phyloP scores from a whole-genome alignment of 2,113 vertebrate genomes.

The Planiliza haematocheilus region DNA sequence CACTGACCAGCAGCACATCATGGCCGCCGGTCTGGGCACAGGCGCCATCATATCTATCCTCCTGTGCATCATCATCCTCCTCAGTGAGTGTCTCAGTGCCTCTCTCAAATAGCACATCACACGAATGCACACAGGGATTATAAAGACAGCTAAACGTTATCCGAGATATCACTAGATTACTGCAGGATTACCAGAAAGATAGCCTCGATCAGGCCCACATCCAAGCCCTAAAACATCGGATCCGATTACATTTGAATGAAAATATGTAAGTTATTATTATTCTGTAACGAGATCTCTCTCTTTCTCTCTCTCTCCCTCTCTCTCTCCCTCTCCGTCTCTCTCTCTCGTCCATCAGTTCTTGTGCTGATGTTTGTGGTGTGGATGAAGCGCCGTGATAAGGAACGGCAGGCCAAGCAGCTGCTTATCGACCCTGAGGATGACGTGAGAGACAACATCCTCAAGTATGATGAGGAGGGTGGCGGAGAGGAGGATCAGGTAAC shows the following conservation, averaged over 20 bases:
- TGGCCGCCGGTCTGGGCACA: constrained; percentile 93
- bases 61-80: constrained; percentile 97
- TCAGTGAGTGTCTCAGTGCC: constrained; percentile 88
- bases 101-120: constrained; percentile 25
- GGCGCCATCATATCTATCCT: constrained; percentile 97
- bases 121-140: constrained; percentile 57
- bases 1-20: constrained; percentile 92
- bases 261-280: constrained; percentile 65
- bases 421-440: constrained; percentile 97
- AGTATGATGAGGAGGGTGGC: constrained; percentile 98
- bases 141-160: constrained; percentile 62
- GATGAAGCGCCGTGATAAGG: constrained; percentile 97
- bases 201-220: constrained; percentile 52
- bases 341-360: constrained; percentile 82
- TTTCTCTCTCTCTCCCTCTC: constrained; percentile 2
- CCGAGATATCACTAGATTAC: constrained; percentile 70
- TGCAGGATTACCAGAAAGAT: constrained; percentile 71
- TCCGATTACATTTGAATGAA: constrained; percentile 67
- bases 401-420: constrained; percentile 95
- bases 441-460: constrained; percentile 96
- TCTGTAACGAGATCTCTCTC: constrained; percentile 39
- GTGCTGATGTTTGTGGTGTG: constrained; percentile 97
- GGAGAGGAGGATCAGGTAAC: constrained; percentile 98
- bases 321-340: constrained; percentile 8
- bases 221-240: constrained; percentile 60